These are phyloP conservation scores for Drosophila prostipennis DNA, from an alignment of 2,888 invertebrate species.

Conservation along the genomic window DNA sequence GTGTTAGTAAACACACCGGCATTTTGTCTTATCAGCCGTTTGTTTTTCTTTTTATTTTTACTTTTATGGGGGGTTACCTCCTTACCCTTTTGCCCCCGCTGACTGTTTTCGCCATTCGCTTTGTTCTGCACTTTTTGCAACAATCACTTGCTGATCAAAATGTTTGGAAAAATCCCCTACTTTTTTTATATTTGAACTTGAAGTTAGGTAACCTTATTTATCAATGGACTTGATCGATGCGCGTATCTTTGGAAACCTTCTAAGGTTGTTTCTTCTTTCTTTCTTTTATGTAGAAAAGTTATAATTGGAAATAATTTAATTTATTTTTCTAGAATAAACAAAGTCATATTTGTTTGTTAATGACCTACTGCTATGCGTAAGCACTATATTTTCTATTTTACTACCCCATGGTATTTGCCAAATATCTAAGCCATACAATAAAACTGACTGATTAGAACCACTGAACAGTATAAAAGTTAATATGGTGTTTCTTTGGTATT, in stretches of 20 bases:
- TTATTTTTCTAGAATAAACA: no score
- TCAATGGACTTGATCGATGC: neutral
- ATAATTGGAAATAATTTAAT: no score
- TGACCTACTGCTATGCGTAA: neutral
- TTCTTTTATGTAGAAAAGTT: no score
- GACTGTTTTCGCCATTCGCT: slow-evolving; percentile 2
- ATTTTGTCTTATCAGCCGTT: slow-evolving; percentile 61
- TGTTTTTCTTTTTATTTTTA: slow-evolving; percentile 35
- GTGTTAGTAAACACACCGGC: slow-evolving; percentile 66
- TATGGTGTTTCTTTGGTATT: neutral
- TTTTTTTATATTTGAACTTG: no score
- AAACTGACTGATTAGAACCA: slow-evolving; percentile 1
- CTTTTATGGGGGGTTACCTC: slow-evolving; percentile 1
- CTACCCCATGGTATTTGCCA: neutral
- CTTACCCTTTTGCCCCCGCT: neutral
- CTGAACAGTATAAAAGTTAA: neutral
- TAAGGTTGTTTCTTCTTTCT: neutral
- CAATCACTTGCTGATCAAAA: slow-evolving; percentile 21
- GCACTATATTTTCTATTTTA: neutral
- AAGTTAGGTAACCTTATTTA: neutral
- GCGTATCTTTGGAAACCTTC: neutral
- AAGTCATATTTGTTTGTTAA: no score
- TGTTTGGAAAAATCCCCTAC: slow-evolving; percentile 3
- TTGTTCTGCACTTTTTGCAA: slow-evolving; percentile 22
- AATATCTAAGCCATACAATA: neutral